These are phyloP conservation scores for human DNA, from an alignment of 2,113 vertebrate species.

Conservation along the genomic window DNA sequence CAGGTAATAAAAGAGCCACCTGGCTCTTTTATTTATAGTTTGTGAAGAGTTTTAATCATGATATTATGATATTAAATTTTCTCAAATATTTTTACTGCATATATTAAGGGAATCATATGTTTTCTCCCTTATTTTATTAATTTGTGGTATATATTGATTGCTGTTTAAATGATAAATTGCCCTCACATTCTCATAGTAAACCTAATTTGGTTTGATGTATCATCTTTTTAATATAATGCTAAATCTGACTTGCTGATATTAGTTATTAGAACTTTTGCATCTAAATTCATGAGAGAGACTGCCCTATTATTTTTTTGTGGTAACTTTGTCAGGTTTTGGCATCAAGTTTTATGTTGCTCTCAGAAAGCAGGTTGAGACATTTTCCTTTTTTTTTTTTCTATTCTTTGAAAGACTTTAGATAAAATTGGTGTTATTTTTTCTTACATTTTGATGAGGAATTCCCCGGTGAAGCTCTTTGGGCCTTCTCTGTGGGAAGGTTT, in stretches of 20 bases:
- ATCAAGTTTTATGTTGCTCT: not conserved
- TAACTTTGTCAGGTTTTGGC: not conserved
- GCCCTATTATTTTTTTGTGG: not conserved
- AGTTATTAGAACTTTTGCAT: not conserved
- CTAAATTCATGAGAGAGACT: not conserved
- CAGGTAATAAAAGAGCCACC: no score
- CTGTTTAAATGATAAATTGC: not conserved
- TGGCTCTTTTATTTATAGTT: not conserved
- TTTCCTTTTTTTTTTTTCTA: not conserved
- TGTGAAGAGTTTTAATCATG: not conserved
- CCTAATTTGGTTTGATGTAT: not conserved
- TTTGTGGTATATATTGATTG: not conserved
- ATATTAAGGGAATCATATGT: not conserved
- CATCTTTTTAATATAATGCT: not conserved
- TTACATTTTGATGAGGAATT: not conserved
- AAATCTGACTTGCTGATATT: not conserved
- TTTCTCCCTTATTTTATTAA: not conserved
- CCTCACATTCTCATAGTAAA: not conserved
- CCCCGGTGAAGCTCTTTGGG: not conserved
- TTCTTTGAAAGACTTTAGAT: not conserved
- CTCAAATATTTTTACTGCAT: not conserved
- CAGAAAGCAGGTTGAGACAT: not conserved
- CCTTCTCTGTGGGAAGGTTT: not conserved
- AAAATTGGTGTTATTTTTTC: not conserved
- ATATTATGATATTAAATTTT: not conserved